These are phyloP conservation scores for Harpalus rubripes DNA, from an alignment of 2,888 invertebrate species.

Conservation along the genomic window DNA sequence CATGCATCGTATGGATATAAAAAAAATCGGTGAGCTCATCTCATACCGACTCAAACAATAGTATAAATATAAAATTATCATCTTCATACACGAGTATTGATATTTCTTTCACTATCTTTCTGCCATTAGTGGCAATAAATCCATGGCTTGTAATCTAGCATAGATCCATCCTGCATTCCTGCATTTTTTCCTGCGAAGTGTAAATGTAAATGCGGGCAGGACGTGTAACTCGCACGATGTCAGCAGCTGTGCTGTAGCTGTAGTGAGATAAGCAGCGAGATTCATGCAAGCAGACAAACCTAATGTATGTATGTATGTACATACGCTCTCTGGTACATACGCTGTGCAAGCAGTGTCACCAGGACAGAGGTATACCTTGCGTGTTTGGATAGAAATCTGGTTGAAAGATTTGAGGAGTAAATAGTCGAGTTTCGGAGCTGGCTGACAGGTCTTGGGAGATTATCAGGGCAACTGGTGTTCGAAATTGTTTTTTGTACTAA, in stretches of 20 bases:
- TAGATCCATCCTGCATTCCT: background rate
- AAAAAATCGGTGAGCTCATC: too few relatives aligned
- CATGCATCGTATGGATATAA: too few relatives aligned
- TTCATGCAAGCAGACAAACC: constrained; percentile 46
- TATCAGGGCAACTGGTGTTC: too few relatives aligned
- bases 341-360: constrained; percentile 11
- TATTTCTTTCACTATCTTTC: background rate
- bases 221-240: constrained; percentile 17
- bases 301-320: constrained; percentile 53
- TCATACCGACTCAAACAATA: too few relatives aligned
- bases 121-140: background rate
- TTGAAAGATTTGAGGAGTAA: too few relatives aligned
- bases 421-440: too few relatives aligned
- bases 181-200: constrained; percentile 25
- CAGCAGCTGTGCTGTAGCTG: constrained; percentile 11
- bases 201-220: constrained; percentile 45
- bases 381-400: background rate
- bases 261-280: constrained; percentile 24
- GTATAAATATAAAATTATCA: too few relatives aligned
- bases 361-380: background rate
- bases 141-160: background rate
- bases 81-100: too few relatives aligned
- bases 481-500: too few relatives aligned
- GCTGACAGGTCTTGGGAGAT: too few relatives aligned
- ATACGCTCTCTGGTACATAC: constrained; percentile 10